Base-by-base conservation (phyloP, 2,113 vertebrate species). In the Phaethon lepturus region DNA sequence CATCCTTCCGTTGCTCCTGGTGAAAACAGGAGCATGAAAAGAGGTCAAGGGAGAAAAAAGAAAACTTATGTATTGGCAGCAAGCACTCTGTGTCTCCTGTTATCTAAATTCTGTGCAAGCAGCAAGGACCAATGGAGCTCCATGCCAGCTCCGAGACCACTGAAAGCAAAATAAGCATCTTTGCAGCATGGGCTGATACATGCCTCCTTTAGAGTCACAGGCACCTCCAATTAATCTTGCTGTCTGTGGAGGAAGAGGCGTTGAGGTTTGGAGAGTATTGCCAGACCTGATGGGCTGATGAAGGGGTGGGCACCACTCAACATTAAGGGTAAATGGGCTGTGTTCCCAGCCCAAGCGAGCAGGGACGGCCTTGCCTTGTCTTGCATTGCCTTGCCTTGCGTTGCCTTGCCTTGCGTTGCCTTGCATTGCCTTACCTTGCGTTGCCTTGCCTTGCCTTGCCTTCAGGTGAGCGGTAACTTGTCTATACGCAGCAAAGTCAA, bases 141-240 rank as follows among this genome's bases (percentile, higher is more conserved):
- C 23, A 5, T 64, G 49, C 96, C 73, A 69, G 77, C 88, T 64
- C 83, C 8, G n/a, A 88, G 94, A 78, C 78, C 79, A 28, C 88
- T 52, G 66, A 78, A 88, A 95, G 84, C 94, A 97, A 97, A 96
- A 95, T 68, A 97, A 96, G 96, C 96, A 94, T 95, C 75, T 91
- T 62, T 86, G 84, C 86, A 63, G 83, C 84, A 56, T 24, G 75
- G 94, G n/a, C 94, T 90, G 83, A 87, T 91, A 66, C 71, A 53
- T 8, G 45, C 59, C 86, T 59, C 87, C 86, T 94, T 82, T 68
- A 78, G 93, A 94, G 78, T 58, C 11, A 3, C 78, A 40, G 86
- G 92, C 86, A 81, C 72, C 96, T 90, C 94, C 92, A 75, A 95
- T 97, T 93, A 88, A 94, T 97, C 90, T 73, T 55, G 63, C 81